phyloP scores from a whole-genome alignment of 2,888 invertebrate species.

The Chrysolina haemoptera region DNA sequence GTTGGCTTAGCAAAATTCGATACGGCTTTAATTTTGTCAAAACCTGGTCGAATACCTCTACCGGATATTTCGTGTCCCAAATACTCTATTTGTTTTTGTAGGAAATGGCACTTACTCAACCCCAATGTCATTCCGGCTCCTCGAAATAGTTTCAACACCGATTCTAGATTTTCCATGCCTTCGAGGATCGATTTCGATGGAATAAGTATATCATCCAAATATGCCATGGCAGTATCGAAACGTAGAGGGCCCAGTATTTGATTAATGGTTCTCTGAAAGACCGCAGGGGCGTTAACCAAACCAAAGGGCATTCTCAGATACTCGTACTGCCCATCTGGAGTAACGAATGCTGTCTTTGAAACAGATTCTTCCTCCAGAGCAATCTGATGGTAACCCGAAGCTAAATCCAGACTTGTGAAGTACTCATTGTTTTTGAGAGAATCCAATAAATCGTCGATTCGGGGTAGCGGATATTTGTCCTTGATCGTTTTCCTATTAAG shows the following conservation, averaged over 20 bases:
- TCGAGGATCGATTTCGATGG: slow-evolving; percentile 33
- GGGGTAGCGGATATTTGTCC: too few relatives aligned
- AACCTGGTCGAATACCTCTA: too few relatives aligned
- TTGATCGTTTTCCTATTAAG: too few relatives aligned
- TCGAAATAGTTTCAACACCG: slow-evolving; percentile 39
- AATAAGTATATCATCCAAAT: slow-evolving; percentile 48
- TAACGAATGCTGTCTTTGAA: too few relatives aligned
- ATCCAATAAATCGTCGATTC: too few relatives aligned
- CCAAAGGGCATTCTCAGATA: slow-evolving; percentile 44
- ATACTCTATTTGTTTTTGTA: slow-evolving; percentile 32
- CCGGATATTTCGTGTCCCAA: too few relatives aligned
- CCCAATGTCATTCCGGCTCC: slow-evolving; percentile 48
- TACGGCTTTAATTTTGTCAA: slow-evolving; percentile 53
- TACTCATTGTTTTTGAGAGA: too few relatives aligned
- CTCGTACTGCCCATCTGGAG: slow-evolving; percentile 35
- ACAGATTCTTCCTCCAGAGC: too few relatives aligned
- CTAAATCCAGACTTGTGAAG: too few relatives aligned
- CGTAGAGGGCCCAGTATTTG: slow-evolving; percentile 27
- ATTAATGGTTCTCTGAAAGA: slow-evolving; percentile 46
- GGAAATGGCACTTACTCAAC: slow-evolving; percentile 32
- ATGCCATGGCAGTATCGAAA: slow-evolving; percentile 34
- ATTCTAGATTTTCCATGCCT: slow-evolving; percentile 35
- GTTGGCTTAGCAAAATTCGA: slow-evolving; percentile 54
- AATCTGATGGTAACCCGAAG: too few relatives aligned
- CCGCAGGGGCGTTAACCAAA: slow-evolving; percentile 49